Base-by-base conservation (phyloP, 1,140 invertebrate genomes). In the Homarus americanus region DNA sequence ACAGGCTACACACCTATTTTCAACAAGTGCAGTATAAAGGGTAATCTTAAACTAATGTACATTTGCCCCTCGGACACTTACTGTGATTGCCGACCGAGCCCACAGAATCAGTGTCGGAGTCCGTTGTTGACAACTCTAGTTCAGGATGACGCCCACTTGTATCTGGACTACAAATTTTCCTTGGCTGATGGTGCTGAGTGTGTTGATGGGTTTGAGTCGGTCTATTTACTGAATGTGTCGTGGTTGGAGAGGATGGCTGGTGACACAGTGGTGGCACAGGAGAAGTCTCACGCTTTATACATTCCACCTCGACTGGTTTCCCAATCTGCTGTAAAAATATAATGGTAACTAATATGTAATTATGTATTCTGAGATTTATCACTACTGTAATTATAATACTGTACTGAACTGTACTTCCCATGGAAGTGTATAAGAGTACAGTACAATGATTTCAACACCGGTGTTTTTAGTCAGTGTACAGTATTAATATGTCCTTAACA, bases 101-200 rank as follows among this genome's bases (percentile, higher is more conserved):
- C n/a, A 91, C 89, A 36, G 89, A 91, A 58, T 91, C 89, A 20
- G 82, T 91, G 89, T 91, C 89, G 17, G 89, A 91, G 36, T 91
- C 89, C 10, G 89, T 91, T n/a, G 89, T 91, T 36, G 89, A 91
- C 9, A 91, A 75, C 63, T 91, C 89, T 44, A 91, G 58, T 44
- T 91, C 89, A 5, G 89, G 82, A 58, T 91, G 89, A 24, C 73
- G 82, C 17, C 49, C 69, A 73, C 89, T 91, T n/a, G 82, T 86
- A 41, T 91, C 89, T 38, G 89, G 89, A 63, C 89, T 91, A n/a
- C 82, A 80, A 4, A 82, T 41, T 38, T 91, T 91, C 53, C 83
- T 76, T 0, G 75, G 72, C 7, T 40, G 66, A 20, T 75, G 66
- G 41, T 83, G 80, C 15, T 41, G 49, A 7, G 36, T 69, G 10